Percentiles rank a stretch among this genome's conserved stretches.
Conservation (phyloP, 2,113 vertebrate species). For the Coracopsis vasa region DNA sequence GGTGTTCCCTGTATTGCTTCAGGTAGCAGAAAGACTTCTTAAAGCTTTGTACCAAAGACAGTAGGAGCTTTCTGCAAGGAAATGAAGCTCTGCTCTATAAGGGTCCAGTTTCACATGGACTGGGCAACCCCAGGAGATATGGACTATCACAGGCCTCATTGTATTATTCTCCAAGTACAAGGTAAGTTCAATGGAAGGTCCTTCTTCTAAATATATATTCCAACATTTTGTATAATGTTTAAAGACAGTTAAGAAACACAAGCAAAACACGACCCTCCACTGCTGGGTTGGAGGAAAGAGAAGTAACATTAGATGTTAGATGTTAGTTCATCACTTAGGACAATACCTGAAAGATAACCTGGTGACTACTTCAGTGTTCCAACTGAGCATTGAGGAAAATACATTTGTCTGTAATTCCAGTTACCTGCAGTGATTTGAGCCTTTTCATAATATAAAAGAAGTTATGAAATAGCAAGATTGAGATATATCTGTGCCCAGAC, state of each 20-base stretch:
- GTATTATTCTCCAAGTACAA: not conserved
- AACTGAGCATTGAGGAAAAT: not conserved
- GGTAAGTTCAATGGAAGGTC: not conserved
- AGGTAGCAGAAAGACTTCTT: not conserved
- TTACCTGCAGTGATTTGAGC: not conserved
- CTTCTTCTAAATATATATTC: not conserved
- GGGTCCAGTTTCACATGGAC: not conserved
- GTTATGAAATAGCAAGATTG: not conserved
- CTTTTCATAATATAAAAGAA: not conserved
- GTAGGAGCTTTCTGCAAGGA: not conserved
- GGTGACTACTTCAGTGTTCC: not conserved
- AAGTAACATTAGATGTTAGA: not conserved
- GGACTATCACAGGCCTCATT: not conserved
- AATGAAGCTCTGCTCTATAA: not conserved
- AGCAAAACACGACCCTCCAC: not conserved
- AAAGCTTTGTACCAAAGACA: not conserved
- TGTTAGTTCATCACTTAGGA: not conserved
- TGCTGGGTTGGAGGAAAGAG: not conserved
- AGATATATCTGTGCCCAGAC: accelerated
- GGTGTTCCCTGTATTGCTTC: not conserved
- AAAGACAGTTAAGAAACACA: not conserved
- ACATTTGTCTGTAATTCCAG: not conserved
- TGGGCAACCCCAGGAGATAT: not conserved
- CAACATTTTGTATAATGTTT: not conserved
- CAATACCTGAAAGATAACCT: not conserved